Conservation (phyloP, 1,140 invertebrate species). For the Elymnias hypermnestra region DNA sequence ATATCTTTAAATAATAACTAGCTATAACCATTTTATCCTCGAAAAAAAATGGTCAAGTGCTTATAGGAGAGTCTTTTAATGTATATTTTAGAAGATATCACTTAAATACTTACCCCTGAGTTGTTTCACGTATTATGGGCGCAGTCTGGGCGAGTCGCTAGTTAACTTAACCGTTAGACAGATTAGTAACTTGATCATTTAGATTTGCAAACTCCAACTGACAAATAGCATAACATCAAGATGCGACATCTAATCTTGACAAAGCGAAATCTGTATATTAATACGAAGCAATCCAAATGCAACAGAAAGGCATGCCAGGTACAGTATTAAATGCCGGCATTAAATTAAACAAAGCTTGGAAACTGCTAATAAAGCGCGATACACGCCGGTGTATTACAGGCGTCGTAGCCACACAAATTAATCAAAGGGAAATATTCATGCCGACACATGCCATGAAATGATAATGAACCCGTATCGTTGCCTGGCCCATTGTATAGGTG, state of each 20-base stretch:
- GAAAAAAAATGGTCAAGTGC: too few species aligned
- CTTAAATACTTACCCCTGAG: too few species aligned
- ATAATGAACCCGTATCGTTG: slow-evolving; percentile 58
- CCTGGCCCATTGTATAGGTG: slow-evolving; percentile 11
- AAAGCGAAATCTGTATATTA: neutral
- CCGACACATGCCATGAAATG: slow-evolving; percentile 69
- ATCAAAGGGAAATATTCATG: slow-evolving; percentile 73
- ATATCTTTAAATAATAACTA: too few species aligned
- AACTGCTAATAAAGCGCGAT: slow-evolving; percentile 20
- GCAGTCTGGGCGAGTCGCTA: too few species aligned
- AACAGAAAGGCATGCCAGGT: slow-evolving; percentile 8
- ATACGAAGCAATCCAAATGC: slow-evolving; percentile 2
- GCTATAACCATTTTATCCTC: too few species aligned
- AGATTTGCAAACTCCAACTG: neutral
- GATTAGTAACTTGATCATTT: too few species aligned
- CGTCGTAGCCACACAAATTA: slow-evolving; percentile 52
- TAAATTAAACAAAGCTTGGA: slow-evolving; percentile 27
- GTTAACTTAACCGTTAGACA: too few species aligned
- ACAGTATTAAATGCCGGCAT: slow-evolving; percentile 16
- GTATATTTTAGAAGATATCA: too few species aligned
- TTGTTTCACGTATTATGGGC: too few species aligned
- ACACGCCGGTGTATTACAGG: slow-evolving; percentile 19
- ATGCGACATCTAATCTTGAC: neutral
- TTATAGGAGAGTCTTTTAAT: too few species aligned
- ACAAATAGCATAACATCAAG: neutral